Evolutionary conservation across 2,113 vertebrate genomes (phyloP).

Genomic region (Ammodytes marinus): DNA sequence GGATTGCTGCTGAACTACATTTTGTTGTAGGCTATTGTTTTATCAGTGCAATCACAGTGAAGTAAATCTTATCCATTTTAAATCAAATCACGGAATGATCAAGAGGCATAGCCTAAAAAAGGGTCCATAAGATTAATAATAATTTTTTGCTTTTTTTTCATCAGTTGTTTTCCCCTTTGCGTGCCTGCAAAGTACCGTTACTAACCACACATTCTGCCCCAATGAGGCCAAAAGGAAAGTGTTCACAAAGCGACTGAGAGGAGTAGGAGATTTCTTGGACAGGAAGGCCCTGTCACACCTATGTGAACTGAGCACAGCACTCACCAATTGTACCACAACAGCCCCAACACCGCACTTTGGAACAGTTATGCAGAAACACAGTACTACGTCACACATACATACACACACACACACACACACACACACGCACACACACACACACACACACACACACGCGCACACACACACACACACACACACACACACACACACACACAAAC

Average conservation of each 20-base stretch:
- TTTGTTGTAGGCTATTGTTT: too few relatives aligned
- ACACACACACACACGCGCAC: too few relatives aligned
- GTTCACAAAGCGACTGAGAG: not conserved
- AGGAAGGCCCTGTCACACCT: not conserved
- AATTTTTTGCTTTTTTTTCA: too few relatives aligned
- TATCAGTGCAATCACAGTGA: too few relatives aligned
- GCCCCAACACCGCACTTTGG: not conserved
- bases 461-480: too few relatives aligned
- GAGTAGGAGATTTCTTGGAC: not conserved
- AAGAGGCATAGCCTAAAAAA: too few relatives aligned
- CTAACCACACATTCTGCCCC: not conserved
- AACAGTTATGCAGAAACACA: conserved; percentile 7
- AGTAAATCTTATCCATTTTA: too few relatives aligned
- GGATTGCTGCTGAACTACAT: too few relatives aligned
- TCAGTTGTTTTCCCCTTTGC: not conserved
- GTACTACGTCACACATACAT: not conserved
- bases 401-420: not conserved
- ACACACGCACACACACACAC: too few relatives aligned
- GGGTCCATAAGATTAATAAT: too few relatives aligned
- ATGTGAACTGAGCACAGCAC: not conserved
- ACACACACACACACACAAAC: too few relatives aligned
- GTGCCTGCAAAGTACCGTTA: not conserved
- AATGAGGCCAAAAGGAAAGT: not conserved
- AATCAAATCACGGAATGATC: too few relatives aligned
- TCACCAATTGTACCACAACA: conserved; percentile 11